A percentile compares a stretch with the other conserved stretches of the same genome.
These are phyloP conservation scores for Panagrolaimus sp. DNA, from an alignment of 1,140 invertebrate genomes.

Conservation along the genomic window DNA sequence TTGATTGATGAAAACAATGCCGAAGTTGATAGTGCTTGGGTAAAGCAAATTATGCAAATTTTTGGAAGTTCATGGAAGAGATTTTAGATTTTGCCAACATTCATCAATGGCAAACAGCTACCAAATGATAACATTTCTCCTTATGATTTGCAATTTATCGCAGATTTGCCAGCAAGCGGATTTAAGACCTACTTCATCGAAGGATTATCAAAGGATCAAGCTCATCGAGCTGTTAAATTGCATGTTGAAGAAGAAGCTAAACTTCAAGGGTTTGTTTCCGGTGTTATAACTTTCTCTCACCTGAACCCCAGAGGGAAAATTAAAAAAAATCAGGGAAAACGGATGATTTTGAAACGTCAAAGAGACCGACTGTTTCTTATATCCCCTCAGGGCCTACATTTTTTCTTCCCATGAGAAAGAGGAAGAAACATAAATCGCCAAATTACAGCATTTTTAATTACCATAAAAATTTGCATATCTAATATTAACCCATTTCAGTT, in stretches of 20 bases:
- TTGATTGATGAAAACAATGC: conserved; percentile 29
- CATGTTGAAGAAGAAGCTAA: too few species aligned
- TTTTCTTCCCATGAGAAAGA: background rate
- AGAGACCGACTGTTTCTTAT: too few species aligned
- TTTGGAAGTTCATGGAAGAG: conserved; percentile 61
- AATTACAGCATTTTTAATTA: too few species aligned
- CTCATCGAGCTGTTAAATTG: too few species aligned
- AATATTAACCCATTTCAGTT: background rate
- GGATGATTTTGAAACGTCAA: too few species aligned
- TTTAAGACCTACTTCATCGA: conserved; percentile 60
- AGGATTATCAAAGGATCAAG: too few species aligned
- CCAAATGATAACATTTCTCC: conserved; percentile 36
- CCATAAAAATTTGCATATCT: background rate
- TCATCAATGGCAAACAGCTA: background rate
- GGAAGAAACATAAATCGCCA: background rate
- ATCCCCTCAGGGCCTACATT: too few species aligned
- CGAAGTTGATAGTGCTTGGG: conserved; percentile 21
- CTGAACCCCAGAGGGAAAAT: too few species aligned
- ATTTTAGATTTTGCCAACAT: conserved; percentile 28
- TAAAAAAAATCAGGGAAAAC: too few species aligned
- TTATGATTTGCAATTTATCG: conserved; percentile 61
- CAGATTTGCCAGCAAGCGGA: conserved; percentile 61
- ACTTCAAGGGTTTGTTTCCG: too few species aligned
- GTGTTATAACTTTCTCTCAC: conserved; percentile 41
- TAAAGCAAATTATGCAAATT: conserved; percentile 64